These are phyloP conservation scores for Thecocarcelia acutangulata DNA, from an alignment of 2,888 invertebrate genomes.

Conservation along the genomic window DNA sequence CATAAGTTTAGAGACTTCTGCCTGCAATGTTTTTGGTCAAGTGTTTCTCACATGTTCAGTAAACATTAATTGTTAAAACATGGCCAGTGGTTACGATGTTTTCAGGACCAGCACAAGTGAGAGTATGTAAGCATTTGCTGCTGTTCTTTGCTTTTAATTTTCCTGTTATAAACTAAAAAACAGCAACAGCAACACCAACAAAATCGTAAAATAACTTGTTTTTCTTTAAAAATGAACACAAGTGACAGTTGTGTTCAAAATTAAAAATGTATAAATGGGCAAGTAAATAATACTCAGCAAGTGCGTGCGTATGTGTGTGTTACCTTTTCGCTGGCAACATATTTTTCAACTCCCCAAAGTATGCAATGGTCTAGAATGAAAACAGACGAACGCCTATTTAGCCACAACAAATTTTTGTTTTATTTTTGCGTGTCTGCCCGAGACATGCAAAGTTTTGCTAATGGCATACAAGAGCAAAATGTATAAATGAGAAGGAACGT, in stretches of 20 bases:
- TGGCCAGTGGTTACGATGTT: constrained; percentile 56
- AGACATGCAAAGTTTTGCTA: background rate
- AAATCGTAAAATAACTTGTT: constrained; percentile 42
- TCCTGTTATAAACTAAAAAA: constrained; percentile 30
- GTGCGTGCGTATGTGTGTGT: constrained; percentile 1
- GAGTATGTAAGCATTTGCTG: constrained; percentile 18
- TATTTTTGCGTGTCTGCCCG: too few relatives aligned
- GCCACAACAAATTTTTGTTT: background rate
- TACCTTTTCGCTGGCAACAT: background rate
- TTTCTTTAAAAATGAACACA: constrained; percentile 53
- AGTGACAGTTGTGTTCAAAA: constrained; percentile 43
- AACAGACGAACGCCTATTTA: constrained; percentile 28
- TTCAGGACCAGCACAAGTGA: constrained; percentile 24
- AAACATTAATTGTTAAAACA: constrained; percentile 65
- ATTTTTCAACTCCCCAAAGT: constrained; percentile 40
- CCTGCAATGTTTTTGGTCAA: background rate
- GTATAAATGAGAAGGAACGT: background rate
- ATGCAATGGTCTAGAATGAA: constrained; percentile 10
- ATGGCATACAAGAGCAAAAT: background rate
- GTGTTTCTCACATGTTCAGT: constrained; percentile 1
- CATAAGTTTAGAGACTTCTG: background rate
- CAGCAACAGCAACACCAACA: background rate
- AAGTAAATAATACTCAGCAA: constrained; percentile 3
- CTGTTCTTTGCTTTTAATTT: constrained; percentile 30
- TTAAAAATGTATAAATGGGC: background rate